Evolutionary conservation across 2,888 invertebrate species (phyloP).

Genomic region (Gortyna flavago): DNA sequence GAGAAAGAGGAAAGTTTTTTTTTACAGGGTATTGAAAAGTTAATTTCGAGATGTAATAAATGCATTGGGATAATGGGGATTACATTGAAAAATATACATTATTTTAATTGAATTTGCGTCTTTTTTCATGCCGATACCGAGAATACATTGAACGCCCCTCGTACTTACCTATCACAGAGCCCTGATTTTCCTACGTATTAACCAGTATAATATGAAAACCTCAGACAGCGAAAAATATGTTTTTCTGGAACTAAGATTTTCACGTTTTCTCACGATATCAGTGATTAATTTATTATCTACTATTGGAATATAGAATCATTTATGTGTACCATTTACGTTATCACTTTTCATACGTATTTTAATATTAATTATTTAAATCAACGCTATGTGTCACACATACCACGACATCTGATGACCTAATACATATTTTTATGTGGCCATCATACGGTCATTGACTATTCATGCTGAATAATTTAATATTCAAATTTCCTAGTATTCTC

Average conservation of each 20-base stretch:
- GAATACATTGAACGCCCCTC: no score
- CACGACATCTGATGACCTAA: conserved; percentile 30
- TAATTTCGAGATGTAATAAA: no score
- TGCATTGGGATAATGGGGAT: no score
- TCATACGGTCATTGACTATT: conserved; percentile 51
- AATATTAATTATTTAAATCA: conserved; percentile 39
- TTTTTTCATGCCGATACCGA: no score
- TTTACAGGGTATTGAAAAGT: no score
- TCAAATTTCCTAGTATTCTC: conserved; percentile 15
- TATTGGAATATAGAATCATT: conserved; percentile 19
- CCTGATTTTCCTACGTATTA: conserved; percentile 19
- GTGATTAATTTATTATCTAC: background rate
- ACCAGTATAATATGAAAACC: conserved; percentile 13
- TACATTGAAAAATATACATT: no score
- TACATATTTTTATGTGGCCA: conserved; percentile 30
- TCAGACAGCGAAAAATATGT: conserved; percentile 13
- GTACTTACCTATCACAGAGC: background rate
- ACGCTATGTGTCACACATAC: conserved; percentile 37
- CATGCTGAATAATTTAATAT: conserved; percentile 39
- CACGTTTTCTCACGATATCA: conserved; percentile 12
- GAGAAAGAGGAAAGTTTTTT: no score
- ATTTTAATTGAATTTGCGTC: no score
- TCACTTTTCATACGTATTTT: conserved; percentile 8
- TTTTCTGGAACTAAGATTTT: conserved; percentile 25
- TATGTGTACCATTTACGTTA: conserved; percentile 22